Percentiles rank a stretch among this genome's conserved stretches.
phyloP scores from a whole-genome alignment of 2,797 vertebrate genomes.

The Paratrypauchen microcephalus region DNA sequence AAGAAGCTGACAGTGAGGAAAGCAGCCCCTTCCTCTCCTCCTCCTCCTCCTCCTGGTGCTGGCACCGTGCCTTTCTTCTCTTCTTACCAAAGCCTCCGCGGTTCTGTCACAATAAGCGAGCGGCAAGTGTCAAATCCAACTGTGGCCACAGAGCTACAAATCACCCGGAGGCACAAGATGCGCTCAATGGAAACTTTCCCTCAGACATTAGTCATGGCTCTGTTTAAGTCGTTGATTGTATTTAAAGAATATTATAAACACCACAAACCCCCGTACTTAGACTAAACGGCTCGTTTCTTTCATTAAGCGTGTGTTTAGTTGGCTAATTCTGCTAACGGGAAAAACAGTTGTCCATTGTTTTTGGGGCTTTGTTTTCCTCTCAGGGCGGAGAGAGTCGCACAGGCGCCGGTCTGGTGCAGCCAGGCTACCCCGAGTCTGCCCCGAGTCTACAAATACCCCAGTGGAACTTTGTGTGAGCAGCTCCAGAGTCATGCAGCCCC shows the following conservation, averaged over 20 bases:
- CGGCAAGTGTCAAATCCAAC: constrained; percentile 78
- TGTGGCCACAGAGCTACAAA: constrained; percentile 64
- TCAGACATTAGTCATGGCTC: constrained; percentile 62
- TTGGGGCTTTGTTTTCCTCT: constrained; percentile 61
- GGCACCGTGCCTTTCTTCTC: constrained; percentile 65
- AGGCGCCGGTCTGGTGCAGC: constrained; percentile 76
- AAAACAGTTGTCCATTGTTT: constrained; percentile 78
- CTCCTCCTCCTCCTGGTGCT: constrained; percentile 30
- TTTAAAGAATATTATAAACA: constrained; percentile 70
- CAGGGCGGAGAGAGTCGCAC: constrained; percentile 72
- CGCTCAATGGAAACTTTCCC: constrained; percentile 64
- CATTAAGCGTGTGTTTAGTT: constrained; percentile 66
- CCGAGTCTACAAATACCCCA: constrained; percentile 73
- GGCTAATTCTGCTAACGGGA: constrained; percentile 76
- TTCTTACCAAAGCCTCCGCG: constrained; percentile 70
- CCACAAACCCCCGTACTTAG: constrained; percentile 42
- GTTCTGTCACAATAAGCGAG: constrained; percentile 80
- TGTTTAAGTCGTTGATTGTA: constrained; percentile 67
- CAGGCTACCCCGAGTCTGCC: constrained; percentile 69
- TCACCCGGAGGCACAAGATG: constrained; percentile 64
- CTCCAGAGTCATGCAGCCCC: constrained; percentile 62
- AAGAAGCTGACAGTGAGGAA: constrained; percentile 83
- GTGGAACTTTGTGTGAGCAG: constrained; percentile 70
- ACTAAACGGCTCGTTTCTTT: constrained; percentile 53
- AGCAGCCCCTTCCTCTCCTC: constrained; percentile 54